Evolutionary conservation across 2,888 invertebrate species (phyloP), one percentile per base, ranked within the genome.

Genomic region (Teleogryllus oceanicus): DNA sequence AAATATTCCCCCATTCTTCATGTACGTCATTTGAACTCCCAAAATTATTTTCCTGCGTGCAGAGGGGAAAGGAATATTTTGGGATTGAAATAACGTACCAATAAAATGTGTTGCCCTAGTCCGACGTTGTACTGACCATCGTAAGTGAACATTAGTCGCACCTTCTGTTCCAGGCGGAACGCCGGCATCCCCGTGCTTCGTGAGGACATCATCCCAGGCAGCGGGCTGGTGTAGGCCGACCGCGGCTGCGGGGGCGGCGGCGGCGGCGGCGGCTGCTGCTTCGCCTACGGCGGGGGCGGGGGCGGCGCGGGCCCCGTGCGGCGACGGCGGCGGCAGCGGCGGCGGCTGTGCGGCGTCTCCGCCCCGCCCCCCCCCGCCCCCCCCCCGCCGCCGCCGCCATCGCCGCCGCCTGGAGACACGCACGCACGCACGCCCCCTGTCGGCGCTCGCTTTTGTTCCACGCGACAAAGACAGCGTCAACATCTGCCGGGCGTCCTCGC

Each of bases 191-290:
- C 92, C 82, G 89, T 92, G 84, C 89, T 92, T 86, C 88, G 92
- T 83, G 92, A 92, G 84, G 92, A 92, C 84, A 91, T 91, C 86
- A 89, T 92, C 83, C 89, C 91, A 78, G 91, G 92, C 81, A 90
- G 92, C 75, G 91, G 90, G 84, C 85, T 90, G 87, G 89, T 89
- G 84, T 89, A 89, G 88, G 49, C 18, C 76, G 50, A 11, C 5
- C 12, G 50, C n/a, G 20, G 24, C 75, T 20, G 62, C 62, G 62
- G 16, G 4, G 62, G 62, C 62, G 62, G n/a, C 62, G 62, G 62
- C 62, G 62, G 16, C 16, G 62, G 16, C 8, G n/a, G 16, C 16
- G 16, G 12, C 4, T 10, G n/a, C 16, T 18, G 16, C 16, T 13
- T n/a, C 16, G 13, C 13, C n/a, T 37, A 37, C 8, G 37, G 37